Evolutionary conservation across 2,113 vertebrate genomes (phyloP).

Genomic region (Salvelinus namaycush): DNA sequence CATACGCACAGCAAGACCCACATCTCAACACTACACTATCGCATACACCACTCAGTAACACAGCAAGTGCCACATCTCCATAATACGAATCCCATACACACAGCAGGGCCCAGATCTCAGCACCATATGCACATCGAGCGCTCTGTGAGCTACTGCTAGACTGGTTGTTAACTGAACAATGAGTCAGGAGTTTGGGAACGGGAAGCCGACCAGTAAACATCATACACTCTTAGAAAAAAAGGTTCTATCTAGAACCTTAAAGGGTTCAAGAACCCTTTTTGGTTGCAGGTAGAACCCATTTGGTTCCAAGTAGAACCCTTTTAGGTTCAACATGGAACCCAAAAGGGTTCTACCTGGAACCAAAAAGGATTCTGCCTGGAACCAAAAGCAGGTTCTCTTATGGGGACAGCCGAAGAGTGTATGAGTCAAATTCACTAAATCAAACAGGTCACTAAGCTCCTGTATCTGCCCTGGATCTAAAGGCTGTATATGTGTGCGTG

Average conservation of each 20-base stretch:
- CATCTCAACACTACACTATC: not conserved
- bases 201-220: not conserved
- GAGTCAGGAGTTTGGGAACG: not conserved
- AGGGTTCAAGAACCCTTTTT: too few species aligned
- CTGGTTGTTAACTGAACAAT: not conserved
- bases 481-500: not conserved
- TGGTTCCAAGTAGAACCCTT: too few species aligned
- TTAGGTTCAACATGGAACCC: too few species aligned
- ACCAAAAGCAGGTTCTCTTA: too few species aligned
- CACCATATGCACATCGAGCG: not conserved
- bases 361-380: too few species aligned
- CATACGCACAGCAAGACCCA: conserved; percentile 9
- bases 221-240: too few species aligned
- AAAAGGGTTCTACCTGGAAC: too few species aligned
- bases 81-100: not conserved
- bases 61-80: not conserved
- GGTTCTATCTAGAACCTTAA: too few species aligned
- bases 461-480: too few species aligned
- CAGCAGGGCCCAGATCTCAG: not conserved
- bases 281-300: too few species aligned
- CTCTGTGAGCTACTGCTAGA: not conserved
- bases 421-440: not conserved
- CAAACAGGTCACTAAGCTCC: not conserved
- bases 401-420: not conserved
- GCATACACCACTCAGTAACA: not conserved